Base-by-base conservation (phyloP, 2,888 invertebrate genomes). In the Tryphoninae sp. region DNA sequence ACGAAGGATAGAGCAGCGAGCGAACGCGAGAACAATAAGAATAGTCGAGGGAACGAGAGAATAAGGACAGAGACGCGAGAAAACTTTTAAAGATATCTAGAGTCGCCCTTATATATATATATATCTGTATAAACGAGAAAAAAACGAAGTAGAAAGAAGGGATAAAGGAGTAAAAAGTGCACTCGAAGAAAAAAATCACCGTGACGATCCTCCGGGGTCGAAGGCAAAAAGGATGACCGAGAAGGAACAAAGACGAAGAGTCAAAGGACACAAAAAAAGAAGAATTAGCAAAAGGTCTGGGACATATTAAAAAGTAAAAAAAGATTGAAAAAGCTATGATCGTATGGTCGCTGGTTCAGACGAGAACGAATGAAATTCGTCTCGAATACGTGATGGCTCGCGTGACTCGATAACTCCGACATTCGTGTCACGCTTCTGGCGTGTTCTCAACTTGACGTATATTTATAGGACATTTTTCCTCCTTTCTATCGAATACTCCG, bases 351-450 rank as follows among this genome's bases (percentile, higher is more conserved):
- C 42, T 16, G 19, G 42, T n/a, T 33, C 40, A 40, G 62, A 42
- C 62, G 40, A 19, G 19, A 40, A 42, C 62, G 40, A 19, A 42
- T 58, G 59, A 75, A 67, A 87, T 88, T 87, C 85, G 86, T 84
- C 82, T 82, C 4, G 80, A 65, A 76, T 68, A 84, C 84, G 85
- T 81, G 77, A 83, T 76, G 83, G 75, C 80, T 83, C 83, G 82
- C 71, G 82, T 86, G 84, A 84, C 81, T 84, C 83, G 83, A 84
- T 83, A 80, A 84, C 86, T 86, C 80, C 75, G 68, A 84, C 80
- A 86, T 83, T 84, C 87, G 78, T 69, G 84, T 86, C 86, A 86
- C 87, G 87, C 82, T 68, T 82, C 65, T 67, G 9, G 26, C 65
- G 26, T 42, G 59, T 59, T 55, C 53, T 45, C 26, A 19, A 49